Percentiles rank a stretch among this genome's conserved stretches.
Conservation (phyloP, 92 coral and sea anemone species). For the Siderastrea radians region DNA sequence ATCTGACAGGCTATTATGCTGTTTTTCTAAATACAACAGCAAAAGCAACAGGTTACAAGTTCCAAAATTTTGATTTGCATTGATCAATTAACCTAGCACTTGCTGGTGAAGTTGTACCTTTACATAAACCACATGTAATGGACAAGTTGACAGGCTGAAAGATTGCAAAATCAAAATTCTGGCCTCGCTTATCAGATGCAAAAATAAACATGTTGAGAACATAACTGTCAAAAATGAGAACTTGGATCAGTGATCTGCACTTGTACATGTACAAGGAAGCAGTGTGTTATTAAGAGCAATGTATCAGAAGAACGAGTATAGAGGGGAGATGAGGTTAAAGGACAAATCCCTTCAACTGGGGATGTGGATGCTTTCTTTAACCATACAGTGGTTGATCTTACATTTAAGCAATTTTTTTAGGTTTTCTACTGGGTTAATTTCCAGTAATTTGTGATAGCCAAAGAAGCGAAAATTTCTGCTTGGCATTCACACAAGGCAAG, state of each 20-base stretch:
- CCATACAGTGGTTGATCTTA: no score
- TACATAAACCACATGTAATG: neutral
- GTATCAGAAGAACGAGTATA: no score
- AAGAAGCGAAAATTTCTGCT: no score
- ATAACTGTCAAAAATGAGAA: neutral
- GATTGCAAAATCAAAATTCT: neutral
- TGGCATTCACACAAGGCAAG: no score
- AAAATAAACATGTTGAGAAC: neutral
- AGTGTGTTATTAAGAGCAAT: no score
- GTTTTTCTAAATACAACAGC: neutral
- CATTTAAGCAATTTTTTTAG: no score
- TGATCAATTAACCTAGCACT: neutral
- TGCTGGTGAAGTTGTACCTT: neutral
- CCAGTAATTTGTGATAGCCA: no score
- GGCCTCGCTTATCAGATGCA: neutral
- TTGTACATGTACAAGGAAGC: neutral
- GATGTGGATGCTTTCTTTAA: no score
- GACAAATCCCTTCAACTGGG: no score
- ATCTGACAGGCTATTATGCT: neutral
- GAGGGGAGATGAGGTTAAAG: no score
- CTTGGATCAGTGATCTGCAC: neutral
- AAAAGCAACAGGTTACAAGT: neutral
- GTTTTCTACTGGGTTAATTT: no score
- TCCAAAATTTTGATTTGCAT: neutral
- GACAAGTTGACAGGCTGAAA: neutral